A percentile compares a stretch with the other conserved stretches of the same genome.
Conservation (phyloP, 2,113 vertebrate species). For the Cheirogaleus medius region DNA sequence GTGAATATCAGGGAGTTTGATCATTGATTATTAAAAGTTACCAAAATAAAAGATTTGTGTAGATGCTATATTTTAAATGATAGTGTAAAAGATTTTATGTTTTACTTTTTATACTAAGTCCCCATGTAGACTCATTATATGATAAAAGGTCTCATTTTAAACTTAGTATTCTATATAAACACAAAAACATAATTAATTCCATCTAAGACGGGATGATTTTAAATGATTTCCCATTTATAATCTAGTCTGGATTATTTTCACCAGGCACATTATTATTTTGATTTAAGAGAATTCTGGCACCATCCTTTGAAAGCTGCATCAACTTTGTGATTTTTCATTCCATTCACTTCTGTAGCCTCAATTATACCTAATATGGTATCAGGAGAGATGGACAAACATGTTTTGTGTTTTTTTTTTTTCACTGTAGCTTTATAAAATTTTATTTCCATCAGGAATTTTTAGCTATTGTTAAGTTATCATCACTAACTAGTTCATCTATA, state of each 20-base stretch:
- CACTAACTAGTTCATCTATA: slow-evolving; percentile 46
- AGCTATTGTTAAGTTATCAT: slow-evolving; percentile 52
- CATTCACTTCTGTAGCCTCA: background rate
- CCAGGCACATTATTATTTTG: background rate
- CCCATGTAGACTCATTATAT: background rate
- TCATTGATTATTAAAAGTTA: background rate
- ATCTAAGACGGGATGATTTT: background rate
- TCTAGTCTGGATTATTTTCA: background rate
- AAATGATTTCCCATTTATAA: background rate
- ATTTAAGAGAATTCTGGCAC: background rate
- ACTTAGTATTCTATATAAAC: background rate
- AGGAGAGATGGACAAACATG: background rate
- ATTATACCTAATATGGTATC: background rate
- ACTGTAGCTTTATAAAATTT: slow-evolving; percentile 2
- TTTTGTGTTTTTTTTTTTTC: background rate
- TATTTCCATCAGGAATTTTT: background rate
- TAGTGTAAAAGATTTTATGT: background rate
- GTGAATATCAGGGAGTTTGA: background rate
- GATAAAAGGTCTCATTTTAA: background rate
- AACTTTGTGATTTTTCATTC: background rate
- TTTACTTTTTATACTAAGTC: background rate
- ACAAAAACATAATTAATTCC: background rate
- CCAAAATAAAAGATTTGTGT: background rate
- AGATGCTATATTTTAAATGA: background rate
- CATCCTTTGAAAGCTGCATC: background rate